These are phyloP conservation scores for Epinephelus moara DNA, from an alignment of 2,113 vertebrate species.

Conservation along the genomic window DNA sequence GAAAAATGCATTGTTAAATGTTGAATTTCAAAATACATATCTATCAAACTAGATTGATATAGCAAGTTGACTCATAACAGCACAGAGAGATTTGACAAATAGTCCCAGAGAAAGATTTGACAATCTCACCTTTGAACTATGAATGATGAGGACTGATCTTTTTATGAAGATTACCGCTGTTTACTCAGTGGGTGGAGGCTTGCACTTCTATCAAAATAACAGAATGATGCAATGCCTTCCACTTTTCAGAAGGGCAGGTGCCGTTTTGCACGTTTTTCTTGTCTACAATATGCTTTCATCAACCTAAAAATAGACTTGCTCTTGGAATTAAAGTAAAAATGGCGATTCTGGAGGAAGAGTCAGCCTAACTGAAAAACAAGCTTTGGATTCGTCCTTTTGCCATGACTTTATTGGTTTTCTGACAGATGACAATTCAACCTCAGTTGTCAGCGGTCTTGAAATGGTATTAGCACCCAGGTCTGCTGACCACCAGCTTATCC, in stretches of 20 bases:
- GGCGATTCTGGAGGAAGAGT: neutral
- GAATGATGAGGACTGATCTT: slow-evolving; percentile 72
- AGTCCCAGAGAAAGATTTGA: slow-evolving; percentile 44
- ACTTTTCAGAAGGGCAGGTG: slow-evolving; percentile 56
- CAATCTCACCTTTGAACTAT: slow-evolving; percentile 82
- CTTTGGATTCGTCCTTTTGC: slow-evolving; percentile 15
- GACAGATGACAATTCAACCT: slow-evolving; percentile 45
- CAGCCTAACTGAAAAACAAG: neutral
- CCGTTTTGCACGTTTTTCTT: slow-evolving; percentile 4
- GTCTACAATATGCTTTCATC: slow-evolving; percentile 1
- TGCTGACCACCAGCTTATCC: slow-evolving; percentile 74
- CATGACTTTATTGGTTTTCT: slow-evolving; percentile 48
- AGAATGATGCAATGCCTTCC: slow-evolving; percentile 57
- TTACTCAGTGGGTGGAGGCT: slow-evolving; percentile 70
- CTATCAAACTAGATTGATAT: neutral
- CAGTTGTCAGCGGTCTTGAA: slow-evolving; percentile 50
- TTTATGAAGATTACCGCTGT: slow-evolving; percentile 76
- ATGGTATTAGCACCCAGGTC: slow-evolving; percentile 58
- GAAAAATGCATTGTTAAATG: neutral
- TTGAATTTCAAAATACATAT: neutral
- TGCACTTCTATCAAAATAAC: slow-evolving; percentile 43
- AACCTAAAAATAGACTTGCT: slow-evolving; percentile 26
- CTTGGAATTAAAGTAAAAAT: slow-evolving; percentile 25
- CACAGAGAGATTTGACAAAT: slow-evolving; percentile 51
- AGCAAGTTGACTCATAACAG: neutral